Base-by-base conservation (phyloP, 2,113 vertebrate genomes). In the Aplodontia rufa region DNA sequence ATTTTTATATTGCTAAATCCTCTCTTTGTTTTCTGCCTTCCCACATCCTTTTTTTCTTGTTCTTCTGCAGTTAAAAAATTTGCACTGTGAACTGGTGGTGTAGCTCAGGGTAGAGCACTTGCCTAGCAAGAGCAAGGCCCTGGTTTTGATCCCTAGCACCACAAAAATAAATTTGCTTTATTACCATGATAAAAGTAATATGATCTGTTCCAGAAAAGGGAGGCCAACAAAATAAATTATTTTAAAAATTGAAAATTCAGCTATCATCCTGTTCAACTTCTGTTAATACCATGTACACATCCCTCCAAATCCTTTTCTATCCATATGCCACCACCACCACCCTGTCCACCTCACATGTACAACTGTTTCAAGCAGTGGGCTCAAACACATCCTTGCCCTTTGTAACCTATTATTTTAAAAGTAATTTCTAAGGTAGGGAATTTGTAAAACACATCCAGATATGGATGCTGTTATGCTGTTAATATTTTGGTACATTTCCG, bases 351-450 rank as follows among this genome's bases (percentile, higher is more conserved):
- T 6, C 19, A 22, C 45, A 58, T 8, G 55, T 2, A 16, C 66
- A 45, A 19, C 16, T 42, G 28, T 64, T 45, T 71, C 81, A 66
- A 84, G 66, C 72, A 66, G 0, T 14, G 47, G 40, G 47, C 49
- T 79, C 35, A 83, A 47, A 45, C 45, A n/a, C 35, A 37, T 53
- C 90, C 14, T 8, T 37, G 32, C 1, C 74, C 51, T 68, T 66
- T 53, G 42, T 47, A 64, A 91, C 69, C 64, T 53, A 62, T 16
- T 47, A 37, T 78, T 86, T 80, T 53, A 42, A 76, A 69, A 45
- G 32, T 79, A 24, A 93, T 86, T 76, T 95, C 49, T 84, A 90
- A 90, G 49, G 32, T 30, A 83, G 42, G 58, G 81, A 53, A 86
- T 66, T 10, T 80, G 53, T 26, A 84, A 83, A 79, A 60, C 45